Evolutionary conservation across 2,888 invertebrate species (phyloP), one percentile per base, ranked within the genome.

Genomic region (Ochropleura leucogaster): DNA sequence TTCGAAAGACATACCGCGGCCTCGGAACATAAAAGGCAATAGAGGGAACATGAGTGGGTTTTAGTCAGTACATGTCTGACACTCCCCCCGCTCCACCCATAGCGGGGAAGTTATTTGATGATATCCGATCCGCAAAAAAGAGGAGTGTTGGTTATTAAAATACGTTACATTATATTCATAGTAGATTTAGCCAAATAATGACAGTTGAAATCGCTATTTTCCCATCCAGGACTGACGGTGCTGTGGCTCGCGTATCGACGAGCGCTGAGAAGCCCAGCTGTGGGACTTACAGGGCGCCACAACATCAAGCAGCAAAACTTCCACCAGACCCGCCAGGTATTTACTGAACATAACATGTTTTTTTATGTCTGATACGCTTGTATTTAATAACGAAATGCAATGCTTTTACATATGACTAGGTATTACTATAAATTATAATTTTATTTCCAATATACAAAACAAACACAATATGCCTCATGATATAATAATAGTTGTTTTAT

Each of bases 311-410:
- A 14, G 93, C 95, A 0, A 96, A 96, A 69, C 86, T 96, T 42
- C 96, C 96, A 5, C 96, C 96, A 1, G 96, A 96, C 18, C 96
- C 96, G 44, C 95, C 96, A 89, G 96, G 96, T 96, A 88, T 18
- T 64, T 40, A 20, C 55, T 55, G 12, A 55, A 5, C 10, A 30
- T 30, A 30, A 30, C 30, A 30, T 30, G 30, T 1, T 30, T 30
- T 2, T 30, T 30, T 30, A 30, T 30, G 30, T 30, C 30, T 30
- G 30, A 30, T 30, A 30, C 30, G 1, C 30, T 30, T 30, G 30
- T 30, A 30, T 3, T 1, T 2, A 30, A 30, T 30, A 30, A 57
- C 14, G n/a, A 3, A 30, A 57, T 30, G 30, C 14, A 30, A 57
- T 30, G 20, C 53, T 57, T 14, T 57, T 57, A 14, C 20, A 12